Conservation (phyloP, 2,888 invertebrate species). For the Thymelicus lineola region DNA sequence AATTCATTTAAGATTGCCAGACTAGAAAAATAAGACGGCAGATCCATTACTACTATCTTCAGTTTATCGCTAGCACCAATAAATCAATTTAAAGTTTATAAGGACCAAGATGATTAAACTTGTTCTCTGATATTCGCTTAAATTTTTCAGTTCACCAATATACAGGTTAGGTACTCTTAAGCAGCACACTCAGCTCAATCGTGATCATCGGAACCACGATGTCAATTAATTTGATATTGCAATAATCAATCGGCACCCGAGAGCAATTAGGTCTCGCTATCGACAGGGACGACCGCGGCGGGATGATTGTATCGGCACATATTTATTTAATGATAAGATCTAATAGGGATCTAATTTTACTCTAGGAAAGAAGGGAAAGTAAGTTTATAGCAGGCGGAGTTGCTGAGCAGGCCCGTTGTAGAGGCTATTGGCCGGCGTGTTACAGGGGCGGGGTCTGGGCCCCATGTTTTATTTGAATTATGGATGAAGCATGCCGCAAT, state of each 20-base stretch:
- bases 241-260: slow-evolving; percentile 72
- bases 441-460: slow-evolving; percentile 81
- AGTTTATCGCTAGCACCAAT: slow-evolving; percentile 31
- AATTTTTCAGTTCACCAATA: slow-evolving; percentile 18
- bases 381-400: slow-evolving; percentile 77
- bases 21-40: slow-evolving; percentile 34
- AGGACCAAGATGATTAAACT: slow-evolving; percentile 6
- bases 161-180: slow-evolving; percentile 15
- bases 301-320: slow-evolving; percentile 71
- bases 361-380: slow-evolving; percentile 75
- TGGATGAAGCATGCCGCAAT: slow-evolving; percentile 78
- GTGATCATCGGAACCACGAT: slow-evolving; percentile 65
- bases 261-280: slow-evolving; percentile 63
- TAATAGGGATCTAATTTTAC: slow-evolving; percentile 71
- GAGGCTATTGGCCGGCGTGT: slow-evolving; percentile 79
- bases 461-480: slow-evolving; percentile 85
- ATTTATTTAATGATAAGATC: slow-evolving; percentile 76
- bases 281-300: slow-evolving; percentile 57
- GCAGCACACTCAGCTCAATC: slow-evolving; percentile 42
- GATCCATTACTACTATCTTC: slow-evolving; percentile 32
- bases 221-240: slow-evolving; percentile 75
- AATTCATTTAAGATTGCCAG: slow-evolving; percentile 46
- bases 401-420: slow-evolving; percentile 64
- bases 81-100: slow-evolving; percentile 31
- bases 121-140: slow-evolving; percentile 1